Evolutionary conservation across 1,140 invertebrate species (phyloP), one percentile per base, ranked within the genome.

Genomic region (Drosophila auraria): DNA sequence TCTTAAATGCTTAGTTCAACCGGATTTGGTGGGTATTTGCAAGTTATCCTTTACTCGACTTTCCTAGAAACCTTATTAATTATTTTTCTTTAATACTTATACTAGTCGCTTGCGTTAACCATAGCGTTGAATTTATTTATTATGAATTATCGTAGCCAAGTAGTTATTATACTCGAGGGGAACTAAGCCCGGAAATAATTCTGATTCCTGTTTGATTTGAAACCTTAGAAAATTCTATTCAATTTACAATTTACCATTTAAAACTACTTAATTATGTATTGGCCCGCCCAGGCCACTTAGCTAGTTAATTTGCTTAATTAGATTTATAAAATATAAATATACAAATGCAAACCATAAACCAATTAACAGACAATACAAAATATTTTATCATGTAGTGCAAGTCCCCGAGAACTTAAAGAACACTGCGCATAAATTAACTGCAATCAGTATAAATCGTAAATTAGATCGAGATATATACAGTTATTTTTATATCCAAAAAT

Each of bases 281-380:
- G 47, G 61, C 61, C 44, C 54, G 9, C 12, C 62, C 20, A 9
- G 58, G 36, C 38, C 58, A 49, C 44, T 58, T 89, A 84, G 80
- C 57, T 84, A 87, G 86, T 79, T 89, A 70, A 65, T 81, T 87
- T 87, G 45, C 51, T 75, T 81, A 84, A 89, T 87, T 89, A 87
- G 79, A 69, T 25, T 89, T 70, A 83, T 56, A 71, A 66, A 64
- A 64, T 71, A 66, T 27, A 59, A 78, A 63, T 82, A 59, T 51
- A 50, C 50, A 59, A 51, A 70, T 45, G 38, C 62, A 54, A 82
- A 71, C 80, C 80, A 77, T 62, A 80, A 83, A 81, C 81, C 84
- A 75, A 81, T 81, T 89, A 81, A 87, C 83, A 78, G 83, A 87
- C 84, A 87, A 89, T 87, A 87, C 81, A 75, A 57, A 63, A 77